These are phyloP conservation scores for Mus spretus DNA, from an alignment of 2,797 vertebrate species.

Conservation along the genomic window DNA sequence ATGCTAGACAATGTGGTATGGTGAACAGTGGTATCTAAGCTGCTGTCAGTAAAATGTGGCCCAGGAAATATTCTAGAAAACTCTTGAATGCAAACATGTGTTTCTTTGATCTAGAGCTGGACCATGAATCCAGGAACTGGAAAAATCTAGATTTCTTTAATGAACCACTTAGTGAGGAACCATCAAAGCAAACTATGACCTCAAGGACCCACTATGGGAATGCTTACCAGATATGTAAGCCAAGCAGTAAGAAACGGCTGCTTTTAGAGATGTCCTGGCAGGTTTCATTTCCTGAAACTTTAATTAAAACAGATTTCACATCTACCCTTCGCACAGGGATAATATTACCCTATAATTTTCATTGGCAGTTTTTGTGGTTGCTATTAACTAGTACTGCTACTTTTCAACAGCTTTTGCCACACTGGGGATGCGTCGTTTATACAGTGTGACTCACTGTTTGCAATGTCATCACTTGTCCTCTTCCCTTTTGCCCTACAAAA, in stretches of 20 bases:
- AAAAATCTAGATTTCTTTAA: conserved; percentile 49
- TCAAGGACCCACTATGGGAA: not conserved
- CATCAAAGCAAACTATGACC: conserved; percentile 7
- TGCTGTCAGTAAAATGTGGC: not conserved
- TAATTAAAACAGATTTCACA: conserved; percentile 57
- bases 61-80: conserved; percentile 50
- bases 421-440: not conserved
- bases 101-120: conserved; percentile 44
- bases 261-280: conserved; percentile 43
- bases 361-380: conserved; percentile 8
- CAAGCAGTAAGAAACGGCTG: conserved; percentile 48
- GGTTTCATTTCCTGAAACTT: conserved; percentile 57
- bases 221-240: conserved; percentile 1
- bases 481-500: not conserved
- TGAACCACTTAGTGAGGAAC: conserved; percentile 28
- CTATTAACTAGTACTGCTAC: conserved; percentile 41
- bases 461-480: not conserved
- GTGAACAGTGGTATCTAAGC: not conserved
- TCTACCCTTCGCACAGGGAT: conserved; percentile 48
- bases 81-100: not conserved
- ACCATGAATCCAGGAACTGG: not conserved
- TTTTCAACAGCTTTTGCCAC: conserved; percentile 30
- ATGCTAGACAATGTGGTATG: not conserved
- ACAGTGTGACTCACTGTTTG: not conserved
- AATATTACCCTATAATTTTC: conserved; percentile 42